phyloP scores from a whole-genome alignment of 2,113 vertebrate species.

The Saccopteryx bilineata region DNA sequence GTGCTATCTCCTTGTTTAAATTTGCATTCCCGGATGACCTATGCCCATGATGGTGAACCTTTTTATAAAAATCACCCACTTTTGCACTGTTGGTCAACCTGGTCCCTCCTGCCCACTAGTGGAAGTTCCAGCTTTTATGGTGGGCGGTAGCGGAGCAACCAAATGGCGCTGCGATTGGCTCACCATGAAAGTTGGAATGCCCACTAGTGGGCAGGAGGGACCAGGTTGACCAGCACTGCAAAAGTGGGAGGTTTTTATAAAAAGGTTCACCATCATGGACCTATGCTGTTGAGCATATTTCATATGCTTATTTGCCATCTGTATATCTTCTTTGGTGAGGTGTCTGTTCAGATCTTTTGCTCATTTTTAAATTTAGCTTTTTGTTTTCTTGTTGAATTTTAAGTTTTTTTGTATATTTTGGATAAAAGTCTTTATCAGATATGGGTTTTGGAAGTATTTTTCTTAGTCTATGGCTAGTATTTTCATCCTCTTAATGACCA shows the following conservation, averaged over 20 bases:
- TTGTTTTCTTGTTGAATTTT: conserved; percentile 65
- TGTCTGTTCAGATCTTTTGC: conserved; percentile 28
- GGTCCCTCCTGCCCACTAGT: no score
- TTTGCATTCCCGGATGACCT: conserved; percentile 38
- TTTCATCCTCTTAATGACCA: conserved; percentile 22
- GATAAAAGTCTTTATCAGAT: not conserved
- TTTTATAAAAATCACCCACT: no score
- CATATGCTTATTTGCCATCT: conserved; percentile 69
- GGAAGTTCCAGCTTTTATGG: no score
- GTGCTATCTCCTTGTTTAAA: conserved; percentile 27
- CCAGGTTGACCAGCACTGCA: no score
- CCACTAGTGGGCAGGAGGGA: no score
- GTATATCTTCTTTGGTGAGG: conserved; percentile 47
- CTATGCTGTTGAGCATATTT: conserved; percentile 40
- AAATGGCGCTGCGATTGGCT: no score
- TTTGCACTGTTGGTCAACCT: no score
- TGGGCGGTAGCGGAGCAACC: no score
- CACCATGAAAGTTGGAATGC: no score
- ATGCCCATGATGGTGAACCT: no score
- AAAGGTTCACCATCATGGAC: no score
- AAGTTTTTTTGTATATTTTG: conserved; percentile 65
- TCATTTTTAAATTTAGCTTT: conserved; percentile 34
- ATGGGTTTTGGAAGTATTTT: conserved; percentile 5
- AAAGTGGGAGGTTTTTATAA: no score
- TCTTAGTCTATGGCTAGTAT: conserved; percentile 40